Evolutionary conservation across 2,888 invertebrate genomes (phyloP).

Genomic region (Ectropis crepuscularia): DNA sequence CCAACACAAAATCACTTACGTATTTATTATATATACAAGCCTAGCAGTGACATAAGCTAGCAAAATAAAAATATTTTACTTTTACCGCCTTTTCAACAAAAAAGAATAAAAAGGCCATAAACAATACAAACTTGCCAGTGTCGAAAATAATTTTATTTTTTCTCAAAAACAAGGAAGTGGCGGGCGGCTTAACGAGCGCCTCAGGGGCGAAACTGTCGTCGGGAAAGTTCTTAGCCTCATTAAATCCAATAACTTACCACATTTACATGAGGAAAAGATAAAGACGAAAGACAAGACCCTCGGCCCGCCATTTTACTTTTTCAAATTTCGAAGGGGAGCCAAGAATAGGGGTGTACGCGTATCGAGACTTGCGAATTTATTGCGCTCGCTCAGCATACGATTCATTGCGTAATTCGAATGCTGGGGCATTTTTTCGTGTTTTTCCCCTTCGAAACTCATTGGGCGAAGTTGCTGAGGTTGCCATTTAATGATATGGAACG

Average conservation of each 20-base stretch:
- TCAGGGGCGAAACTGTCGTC: conserved; percentile 61
- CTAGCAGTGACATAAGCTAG: neutral
- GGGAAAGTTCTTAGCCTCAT: conserved; percentile 80
- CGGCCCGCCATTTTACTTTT: conserved; percentile 75
- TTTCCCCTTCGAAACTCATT: conserved; percentile 38
- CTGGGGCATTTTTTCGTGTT: conserved; percentile 44
- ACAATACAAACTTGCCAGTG: conserved; percentile 49
- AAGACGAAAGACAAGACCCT: conserved; percentile 79
- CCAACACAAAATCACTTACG: too few relatives aligned
- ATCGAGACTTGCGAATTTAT: conserved; percentile 72
- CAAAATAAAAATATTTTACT: neutral
- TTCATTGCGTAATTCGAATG: conserved; percentile 74
- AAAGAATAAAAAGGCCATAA: conserved; percentile 37
- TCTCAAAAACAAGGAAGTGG: conserved; percentile 54
- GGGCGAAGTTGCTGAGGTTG: conserved; percentile 31
- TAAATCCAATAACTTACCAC: conserved; percentile 69
- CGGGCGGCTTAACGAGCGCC: conserved; percentile 58
- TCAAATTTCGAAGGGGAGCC: conserved; percentile 72
- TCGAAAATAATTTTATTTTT: conserved; percentile 48
- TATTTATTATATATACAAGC: too few relatives aligned
- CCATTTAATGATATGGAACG: conserved; percentile 31
- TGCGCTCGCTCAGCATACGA: conserved; percentile 71
- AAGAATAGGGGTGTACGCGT: conserved; percentile 58
- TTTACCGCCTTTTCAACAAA: conserved; percentile 21
- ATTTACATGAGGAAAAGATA: conserved; percentile 84